Base-by-base conservation (phyloP, 2,888 invertebrate species). In the Parthenolecanium corni region DNA sequence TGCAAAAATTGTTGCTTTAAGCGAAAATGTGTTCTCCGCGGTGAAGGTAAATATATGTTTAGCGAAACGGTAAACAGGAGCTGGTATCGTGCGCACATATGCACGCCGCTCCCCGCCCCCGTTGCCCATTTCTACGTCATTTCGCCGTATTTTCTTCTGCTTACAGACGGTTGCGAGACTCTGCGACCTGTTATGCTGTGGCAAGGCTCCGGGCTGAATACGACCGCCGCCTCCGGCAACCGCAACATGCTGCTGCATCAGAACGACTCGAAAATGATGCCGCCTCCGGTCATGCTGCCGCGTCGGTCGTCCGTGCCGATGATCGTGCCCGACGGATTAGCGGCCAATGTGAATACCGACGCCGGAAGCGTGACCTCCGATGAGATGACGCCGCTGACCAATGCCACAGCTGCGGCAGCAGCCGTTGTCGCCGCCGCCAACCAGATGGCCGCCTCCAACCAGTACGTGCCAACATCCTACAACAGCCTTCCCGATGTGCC, bases 131-230 rank as follows among this genome's bases (percentile, higher is more conserved):
- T 42, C n/a, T 42, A 16, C 14, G 44, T 4, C 5, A 42, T 42
- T 4, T 42, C 14, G 4, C 16, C n/a, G 5, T 42, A 23, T 36
- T 38, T n/a, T n/a, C n/a, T n/a, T 61, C 6, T 61, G 61, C 61
- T 61, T 61, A 51, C 61, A 61, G 61, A 61, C 38, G 49, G 51
- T 16, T 61, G 61, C 40, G 61, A 61, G 14, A 51, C 31, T 21
- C 38, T 51, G 49, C 24, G 49, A 21, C 61, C 61, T 21, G 61
- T 61, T 36, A 23, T 61, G 21, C 49, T 61, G 18, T 61, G 61
- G 61, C 38, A 47, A 36, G 47, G 49, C 20, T 20, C 23, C 42
- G 44, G 36, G 24, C 31, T 46, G 18, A 57, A 44, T 57, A 25
- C 46, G 14, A 9, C 57, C 44, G 18, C 46, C 3, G 5, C 57